phyloP scores from a whole-genome alignment of 2,113 vertebrate genomes.

The Todiramphus chloris region DNA sequence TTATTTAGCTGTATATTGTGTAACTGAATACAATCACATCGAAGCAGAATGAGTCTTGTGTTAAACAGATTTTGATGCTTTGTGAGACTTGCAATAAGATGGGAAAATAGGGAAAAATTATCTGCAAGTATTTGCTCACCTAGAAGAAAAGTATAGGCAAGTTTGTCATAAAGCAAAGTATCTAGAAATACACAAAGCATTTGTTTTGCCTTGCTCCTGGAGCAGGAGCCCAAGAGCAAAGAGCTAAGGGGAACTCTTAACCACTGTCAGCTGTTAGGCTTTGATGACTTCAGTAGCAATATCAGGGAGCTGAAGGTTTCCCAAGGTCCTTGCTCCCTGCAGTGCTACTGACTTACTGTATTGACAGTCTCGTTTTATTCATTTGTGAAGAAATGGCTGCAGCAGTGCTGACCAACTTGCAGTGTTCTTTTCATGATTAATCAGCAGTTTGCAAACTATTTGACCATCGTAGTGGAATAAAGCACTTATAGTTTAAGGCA shows the following conservation, averaged over 20 bases:
- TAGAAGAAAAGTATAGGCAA: not conserved
- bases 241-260: not conserved
- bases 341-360: not conserved
- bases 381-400: not conserved
- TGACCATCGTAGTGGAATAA: not conserved
- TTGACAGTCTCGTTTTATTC: not conserved
- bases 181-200: not conserved
- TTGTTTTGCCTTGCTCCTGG: not conserved
- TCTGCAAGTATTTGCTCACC: not conserved
- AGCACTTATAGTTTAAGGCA: not conserved
- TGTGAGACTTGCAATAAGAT: not conserved
- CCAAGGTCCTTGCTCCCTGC: not conserved
- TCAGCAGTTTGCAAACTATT: not conserved
- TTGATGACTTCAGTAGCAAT: not conserved
- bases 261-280: not conserved
- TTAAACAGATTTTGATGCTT: not conserved
- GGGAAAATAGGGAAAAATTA: not conserved
- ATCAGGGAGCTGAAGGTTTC: not conserved
- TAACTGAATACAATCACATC: not conserved
- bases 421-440: not conserved
- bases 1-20: not conserved
- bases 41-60: not conserved
- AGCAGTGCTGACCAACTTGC: not conserved
- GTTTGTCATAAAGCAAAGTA: not conserved
- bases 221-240: not conserved